phyloP scores from a whole-genome alignment of 2,888 invertebrate species.

The Drosophila meridionalis region DNA sequence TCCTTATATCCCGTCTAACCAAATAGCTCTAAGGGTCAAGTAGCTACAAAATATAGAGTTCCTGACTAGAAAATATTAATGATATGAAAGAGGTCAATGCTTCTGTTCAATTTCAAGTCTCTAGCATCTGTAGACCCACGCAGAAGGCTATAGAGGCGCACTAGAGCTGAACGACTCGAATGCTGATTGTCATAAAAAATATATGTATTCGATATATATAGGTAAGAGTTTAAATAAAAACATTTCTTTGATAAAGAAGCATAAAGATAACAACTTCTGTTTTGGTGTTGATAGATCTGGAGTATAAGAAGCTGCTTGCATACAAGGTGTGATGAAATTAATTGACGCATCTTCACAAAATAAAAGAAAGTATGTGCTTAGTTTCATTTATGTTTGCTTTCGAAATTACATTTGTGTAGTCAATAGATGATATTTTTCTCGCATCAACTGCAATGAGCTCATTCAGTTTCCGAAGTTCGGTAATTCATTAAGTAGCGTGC shows the following conservation, averaged over 20 bases:
- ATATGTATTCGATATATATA: too few species aligned
- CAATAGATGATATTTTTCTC: not conserved
- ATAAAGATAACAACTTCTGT: too few species aligned
- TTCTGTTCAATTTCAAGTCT: not conserved
- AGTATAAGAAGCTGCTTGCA: not conserved
- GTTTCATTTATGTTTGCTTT: not conserved
- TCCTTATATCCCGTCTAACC: too few species aligned
- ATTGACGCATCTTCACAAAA: not conserved
- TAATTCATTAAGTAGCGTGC: not conserved
- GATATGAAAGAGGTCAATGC: not conserved
- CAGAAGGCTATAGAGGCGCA: too few species aligned
- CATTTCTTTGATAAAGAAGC: too few species aligned
- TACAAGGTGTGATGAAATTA: not conserved
- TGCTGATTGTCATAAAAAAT: too few species aligned
- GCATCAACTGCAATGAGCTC: not conserved
- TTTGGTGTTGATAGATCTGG: too few species aligned
- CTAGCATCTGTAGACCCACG: not conserved
- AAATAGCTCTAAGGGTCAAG: too few species aligned
- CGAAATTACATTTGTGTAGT: not conserved
- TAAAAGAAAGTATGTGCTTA: not conserved
- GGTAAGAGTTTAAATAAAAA: too few species aligned
- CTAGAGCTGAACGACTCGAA: too few species aligned
- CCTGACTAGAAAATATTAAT: not conserved
- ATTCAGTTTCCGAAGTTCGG: not conserved
- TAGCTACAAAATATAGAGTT: not conserved